These are phyloP conservation scores for Charadrius vociferus DNA, from an alignment of 2,113 vertebrate genomes.

Conservation along the genomic window DNA sequence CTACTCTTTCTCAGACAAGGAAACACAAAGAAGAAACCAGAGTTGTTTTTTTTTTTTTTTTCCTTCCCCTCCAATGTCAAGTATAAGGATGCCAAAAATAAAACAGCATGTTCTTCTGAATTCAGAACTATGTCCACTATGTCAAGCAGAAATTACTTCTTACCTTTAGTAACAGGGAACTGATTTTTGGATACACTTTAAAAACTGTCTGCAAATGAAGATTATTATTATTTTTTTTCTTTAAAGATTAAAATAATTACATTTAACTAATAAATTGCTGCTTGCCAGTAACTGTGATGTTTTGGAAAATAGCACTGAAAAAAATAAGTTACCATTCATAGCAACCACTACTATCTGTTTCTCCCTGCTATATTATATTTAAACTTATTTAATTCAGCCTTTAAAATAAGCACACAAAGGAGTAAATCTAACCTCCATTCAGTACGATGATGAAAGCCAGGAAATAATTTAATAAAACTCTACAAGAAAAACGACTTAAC, in stretches of 20 bases:
- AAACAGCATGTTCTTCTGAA: not conserved
- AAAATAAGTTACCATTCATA: not conserved
- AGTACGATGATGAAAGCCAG: not conserved
- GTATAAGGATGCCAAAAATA: not conserved
- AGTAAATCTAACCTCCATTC: not conserved
- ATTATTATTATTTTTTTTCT: not conserved
- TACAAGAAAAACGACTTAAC: conserved; percentile 47
- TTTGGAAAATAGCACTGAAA: not conserved
- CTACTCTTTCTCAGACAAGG: not conserved
- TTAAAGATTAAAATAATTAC: not conserved
- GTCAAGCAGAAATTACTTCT: conserved; percentile 6
- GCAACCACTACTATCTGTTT: not conserved
- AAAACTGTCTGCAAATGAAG: not conserved
- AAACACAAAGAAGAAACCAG: not conserved
- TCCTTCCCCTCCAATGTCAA: not conserved
- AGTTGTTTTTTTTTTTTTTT: not conserved
- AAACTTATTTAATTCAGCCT: not conserved
- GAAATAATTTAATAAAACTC: conserved; percentile 43
- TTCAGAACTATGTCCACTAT: not conserved
- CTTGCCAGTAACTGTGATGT: not conserved
- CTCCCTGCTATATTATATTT: not conserved
- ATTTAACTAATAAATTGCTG: not conserved
- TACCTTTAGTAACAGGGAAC: not conserved
- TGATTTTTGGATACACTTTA: not conserved
- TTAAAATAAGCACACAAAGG: not conserved